A percentile compares a stretch with the other conserved stretches of the same genome.
These are phyloP conservation scores for Chlamydotis undulata DNA, from an alignment of 2,113 vertebrate genomes.

Conservation along the genomic window DNA sequence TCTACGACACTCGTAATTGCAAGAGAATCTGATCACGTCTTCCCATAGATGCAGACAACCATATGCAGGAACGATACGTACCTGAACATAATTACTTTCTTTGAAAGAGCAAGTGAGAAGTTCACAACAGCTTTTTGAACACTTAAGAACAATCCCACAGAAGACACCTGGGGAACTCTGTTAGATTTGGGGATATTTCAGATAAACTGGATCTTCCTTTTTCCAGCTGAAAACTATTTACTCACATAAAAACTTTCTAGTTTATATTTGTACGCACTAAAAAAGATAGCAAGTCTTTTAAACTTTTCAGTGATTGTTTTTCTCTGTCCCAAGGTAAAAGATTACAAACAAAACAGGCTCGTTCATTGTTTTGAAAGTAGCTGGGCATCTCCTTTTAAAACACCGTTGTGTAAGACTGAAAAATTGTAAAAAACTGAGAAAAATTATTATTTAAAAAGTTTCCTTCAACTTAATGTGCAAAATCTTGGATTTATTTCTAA, in stretches of 20 bases:
- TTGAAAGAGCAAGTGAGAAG: not conserved
- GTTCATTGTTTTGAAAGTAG: not conserved
- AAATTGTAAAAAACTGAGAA: not conserved
- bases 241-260: not conserved
- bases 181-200: not conserved
- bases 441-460: not conserved
- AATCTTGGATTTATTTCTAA: not conserved
- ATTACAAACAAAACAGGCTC: not conserved
- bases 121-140: not conserved
- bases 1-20: not conserved
- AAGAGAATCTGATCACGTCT: not conserved
- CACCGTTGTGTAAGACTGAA: not conserved
- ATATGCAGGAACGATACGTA: not conserved
- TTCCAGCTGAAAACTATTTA: not conserved
- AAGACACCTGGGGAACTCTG: not conserved
- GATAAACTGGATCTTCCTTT: not conserved
- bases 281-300: not conserved
- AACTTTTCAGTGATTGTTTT: not conserved
- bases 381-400: not conserved
- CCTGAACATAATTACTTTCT: not conserved
- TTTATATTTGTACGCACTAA: not conserved
- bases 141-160: not conserved
- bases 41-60: not conserved
- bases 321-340: not conserved
- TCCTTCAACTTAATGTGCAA: not conserved